Evolutionary conservation across 2,113 vertebrate genomes (phyloP), one percentile per base, ranked within the genome.

Genomic region (Tragelaphus imberbis): DNA sequence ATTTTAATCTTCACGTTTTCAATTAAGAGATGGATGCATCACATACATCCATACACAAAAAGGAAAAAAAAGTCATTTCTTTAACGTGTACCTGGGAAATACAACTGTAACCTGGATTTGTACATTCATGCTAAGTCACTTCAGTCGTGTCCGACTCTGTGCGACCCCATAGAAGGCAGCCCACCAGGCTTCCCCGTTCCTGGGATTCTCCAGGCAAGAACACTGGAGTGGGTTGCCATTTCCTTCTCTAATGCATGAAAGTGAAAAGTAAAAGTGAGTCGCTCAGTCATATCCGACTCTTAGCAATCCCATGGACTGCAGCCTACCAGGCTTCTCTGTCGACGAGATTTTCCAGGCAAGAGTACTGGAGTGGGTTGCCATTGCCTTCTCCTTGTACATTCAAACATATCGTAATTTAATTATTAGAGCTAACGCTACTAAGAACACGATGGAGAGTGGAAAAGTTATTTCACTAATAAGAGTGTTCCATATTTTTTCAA

Each of bases 81-180:
- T 98, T 98, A 98, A 98, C 89, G 98, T 80, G 97, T 98, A 98
- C 98, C 96, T 98, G 98, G 98, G 98, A 98, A 98, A 98, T 97
- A 97, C 90, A 97, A 95, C 65, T 95, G 97, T 95, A 97, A 98
- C 97, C 97, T 98, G 88, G 95, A 94, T 95, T 94, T 97, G 96
- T 82, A 96, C 95, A 97, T 93, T 98, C 94, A 97, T 44, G 44
- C 6, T 44, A 44, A 44, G 44, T 44, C 44, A 44, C 5, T 44
- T 44, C 44, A 44, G 44, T 44, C 5, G 44, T 44, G 44, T 44
- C 44, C 1, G 5, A 44, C 44, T 44, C 6, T 44, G 44, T 44
- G 44, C 4, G 3, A 44, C 3, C 44, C 44, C 44, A 44, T 44
- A 44, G 44, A 44, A 44, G 44, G 44, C 44, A 44, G 44, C 44